Percentiles rank a stretch among this genome's conserved stretches.
Evolutionary conservation across 2,113 vertebrate genomes (phyloP).

Genomic region (Morone saxatilis): DNA sequence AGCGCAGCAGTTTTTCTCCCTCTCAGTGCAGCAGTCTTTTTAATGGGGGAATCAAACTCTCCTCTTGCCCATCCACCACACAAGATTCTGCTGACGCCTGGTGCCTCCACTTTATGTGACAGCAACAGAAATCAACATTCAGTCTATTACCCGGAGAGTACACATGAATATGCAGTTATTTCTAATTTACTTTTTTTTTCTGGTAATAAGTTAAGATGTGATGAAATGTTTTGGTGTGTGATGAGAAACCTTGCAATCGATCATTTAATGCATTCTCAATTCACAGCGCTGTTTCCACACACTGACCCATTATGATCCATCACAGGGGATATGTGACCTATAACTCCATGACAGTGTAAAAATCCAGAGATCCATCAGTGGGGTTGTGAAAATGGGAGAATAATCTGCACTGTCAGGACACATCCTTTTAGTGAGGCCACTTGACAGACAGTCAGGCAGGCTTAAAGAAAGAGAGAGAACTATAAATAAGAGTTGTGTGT

Average conservation of each 20-base stretch:
- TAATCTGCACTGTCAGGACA: conserved; percentile 44
- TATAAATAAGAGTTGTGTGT: conserved; percentile 66
- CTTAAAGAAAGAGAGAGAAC: conserved; percentile 39
- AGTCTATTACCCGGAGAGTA: conserved; percentile 4
- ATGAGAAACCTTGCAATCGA: not conserved
- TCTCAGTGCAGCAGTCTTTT: conserved; percentile 43
- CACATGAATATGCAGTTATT: conserved; percentile 19
- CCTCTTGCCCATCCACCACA: conserved; percentile 22
- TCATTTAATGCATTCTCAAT: not conserved
- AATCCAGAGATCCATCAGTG: conserved; percentile 34
- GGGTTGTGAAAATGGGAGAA: conserved; percentile 54
- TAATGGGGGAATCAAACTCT: conserved; percentile 65
- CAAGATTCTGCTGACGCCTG: conserved; percentile 63
- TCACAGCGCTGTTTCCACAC: conserved; percentile 19
- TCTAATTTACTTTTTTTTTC: conserved; percentile 2
- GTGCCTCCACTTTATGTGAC: conserved; percentile 38
- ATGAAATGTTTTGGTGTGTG: not conserved
- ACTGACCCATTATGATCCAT: conserved; percentile 44
- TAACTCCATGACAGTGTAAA: conserved; percentile 26
- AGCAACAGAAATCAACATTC: conserved; percentile 44
- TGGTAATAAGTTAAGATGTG: not conserved
- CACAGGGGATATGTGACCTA: conserved; percentile 26
- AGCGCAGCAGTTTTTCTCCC: conserved; percentile 65
- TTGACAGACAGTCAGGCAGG: conserved; percentile 35
- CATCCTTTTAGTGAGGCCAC: conserved; percentile 29